Conservation (phyloP, 2,888 invertebrate genomes). For the Nomada hirtipes region DNA sequence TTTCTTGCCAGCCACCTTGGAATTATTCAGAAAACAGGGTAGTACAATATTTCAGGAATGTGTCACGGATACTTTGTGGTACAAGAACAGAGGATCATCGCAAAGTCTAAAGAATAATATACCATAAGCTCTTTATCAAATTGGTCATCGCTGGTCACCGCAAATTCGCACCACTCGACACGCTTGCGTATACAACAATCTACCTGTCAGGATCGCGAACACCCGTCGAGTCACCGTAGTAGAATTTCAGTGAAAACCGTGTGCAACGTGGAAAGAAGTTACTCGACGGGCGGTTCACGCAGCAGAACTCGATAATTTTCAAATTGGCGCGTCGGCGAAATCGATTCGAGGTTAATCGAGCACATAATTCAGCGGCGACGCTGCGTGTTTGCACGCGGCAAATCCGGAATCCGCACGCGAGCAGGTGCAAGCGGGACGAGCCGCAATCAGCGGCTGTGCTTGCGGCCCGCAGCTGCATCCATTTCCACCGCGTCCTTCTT, state of each 20-base stretch:
- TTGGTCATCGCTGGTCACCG: background rate
- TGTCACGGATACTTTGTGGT: no score
- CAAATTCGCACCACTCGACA: background rate
- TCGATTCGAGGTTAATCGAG: constrained; percentile 70
- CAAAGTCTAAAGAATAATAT: no score
- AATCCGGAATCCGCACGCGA: constrained; percentile 61
- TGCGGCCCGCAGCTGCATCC: constrained; percentile 44
- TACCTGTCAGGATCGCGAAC: no score
- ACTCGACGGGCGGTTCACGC: no score
- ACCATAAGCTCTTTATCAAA: no score
- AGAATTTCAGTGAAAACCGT: background rate
- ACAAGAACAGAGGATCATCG: no score
- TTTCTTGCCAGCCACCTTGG: background rate
- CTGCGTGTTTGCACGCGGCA: constrained; percentile 45
- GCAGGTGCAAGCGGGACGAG: constrained; percentile 44
- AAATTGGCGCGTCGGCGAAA: constrained; percentile 53
- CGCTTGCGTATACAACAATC: no score
- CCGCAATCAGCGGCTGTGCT: constrained; percentile 53
- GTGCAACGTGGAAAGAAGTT: background rate
- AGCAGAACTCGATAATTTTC: constrained; percentile 49
- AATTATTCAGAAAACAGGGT: background rate
- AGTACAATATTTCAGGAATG: background rate
- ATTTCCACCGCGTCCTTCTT: constrained; percentile 43
- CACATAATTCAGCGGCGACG: constrained; percentile 66
- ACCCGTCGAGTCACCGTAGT: no score